Percentiles rank a stretch among this genome's conserved stretches.
These are phyloP conservation scores for Anabacerthia variegaticeps DNA, from an alignment of 2,797 vertebrate species.

Conservation along the genomic window DNA sequence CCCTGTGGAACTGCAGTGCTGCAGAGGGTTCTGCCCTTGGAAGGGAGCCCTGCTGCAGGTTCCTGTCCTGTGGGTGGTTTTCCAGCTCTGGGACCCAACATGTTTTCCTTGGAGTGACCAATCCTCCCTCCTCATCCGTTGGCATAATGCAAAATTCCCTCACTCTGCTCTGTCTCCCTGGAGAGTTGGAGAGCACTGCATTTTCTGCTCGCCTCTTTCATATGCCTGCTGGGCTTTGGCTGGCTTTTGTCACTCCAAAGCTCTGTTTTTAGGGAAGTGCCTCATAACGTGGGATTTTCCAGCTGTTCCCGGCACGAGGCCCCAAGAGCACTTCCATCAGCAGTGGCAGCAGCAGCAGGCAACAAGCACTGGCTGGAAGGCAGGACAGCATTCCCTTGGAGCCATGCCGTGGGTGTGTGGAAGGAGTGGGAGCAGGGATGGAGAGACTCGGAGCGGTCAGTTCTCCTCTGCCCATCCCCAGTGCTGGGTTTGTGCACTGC, in stretches of 20 bases:
- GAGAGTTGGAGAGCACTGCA: background rate
- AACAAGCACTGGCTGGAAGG: rapidly evolving
- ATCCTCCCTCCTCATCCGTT: background rate
- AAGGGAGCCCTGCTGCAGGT: background rate
- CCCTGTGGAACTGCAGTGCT: rapidly evolving
- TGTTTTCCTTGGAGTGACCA: background rate
- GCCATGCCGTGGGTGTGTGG: rapidly evolving
- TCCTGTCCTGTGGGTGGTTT: background rate
- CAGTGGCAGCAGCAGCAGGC: background rate
- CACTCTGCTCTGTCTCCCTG: rapidly evolving
- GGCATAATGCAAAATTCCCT: background rate
- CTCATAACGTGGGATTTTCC: background rate
- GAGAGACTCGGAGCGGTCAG: background rate
- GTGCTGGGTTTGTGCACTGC: background rate
- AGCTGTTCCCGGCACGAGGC: background rate
- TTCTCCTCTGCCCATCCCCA: background rate
- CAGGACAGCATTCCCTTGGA: rapidly evolving
- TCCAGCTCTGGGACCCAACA: background rate
- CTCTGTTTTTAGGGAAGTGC: background rate
- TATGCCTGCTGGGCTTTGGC: background rate
- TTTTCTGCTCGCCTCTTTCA: background rate
- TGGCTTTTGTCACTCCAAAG: background rate
- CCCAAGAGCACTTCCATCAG: background rate
- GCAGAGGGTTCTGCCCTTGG: background rate
- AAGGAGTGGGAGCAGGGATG: background rate